Evolutionary conservation across 2,113 vertebrate genomes (phyloP).

Genomic region (Corvus hawaiiensis): DNA sequence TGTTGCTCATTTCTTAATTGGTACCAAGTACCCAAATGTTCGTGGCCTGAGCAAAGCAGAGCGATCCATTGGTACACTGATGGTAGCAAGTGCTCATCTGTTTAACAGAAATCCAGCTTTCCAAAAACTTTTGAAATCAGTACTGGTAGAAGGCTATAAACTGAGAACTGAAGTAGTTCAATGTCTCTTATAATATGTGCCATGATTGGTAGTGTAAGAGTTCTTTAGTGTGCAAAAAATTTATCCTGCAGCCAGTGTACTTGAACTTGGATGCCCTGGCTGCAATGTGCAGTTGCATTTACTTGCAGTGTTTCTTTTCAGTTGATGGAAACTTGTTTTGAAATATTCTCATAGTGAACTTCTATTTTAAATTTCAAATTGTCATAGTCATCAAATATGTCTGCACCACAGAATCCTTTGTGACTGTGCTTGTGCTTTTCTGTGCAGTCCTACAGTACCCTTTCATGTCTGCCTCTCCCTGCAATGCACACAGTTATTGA

Average conservation of each 20-base stretch:
- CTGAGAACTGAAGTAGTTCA: not conserved
- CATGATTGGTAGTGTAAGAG: not conserved
- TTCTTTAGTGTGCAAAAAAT: not conserved
- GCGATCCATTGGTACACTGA: not conserved
- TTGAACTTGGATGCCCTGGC: not conserved
- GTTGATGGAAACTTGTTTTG: not conserved
- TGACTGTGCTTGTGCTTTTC: not conserved
- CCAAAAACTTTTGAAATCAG: not conserved
- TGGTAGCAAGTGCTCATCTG: not conserved
- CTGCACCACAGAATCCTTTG: not conserved
- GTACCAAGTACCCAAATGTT: not conserved
- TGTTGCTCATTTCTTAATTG: not conserved
- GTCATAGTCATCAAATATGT: not conserved
- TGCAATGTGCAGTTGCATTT: not conserved
- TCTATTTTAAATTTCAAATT: not conserved
- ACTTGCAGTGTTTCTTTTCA: not conserved
- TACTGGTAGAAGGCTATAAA: not conserved
- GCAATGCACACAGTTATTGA: not conserved
- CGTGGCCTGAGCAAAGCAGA: not conserved
- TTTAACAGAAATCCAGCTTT: not conserved
- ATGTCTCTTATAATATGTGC: not conserved
- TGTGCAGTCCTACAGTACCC: not conserved
- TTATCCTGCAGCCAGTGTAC: not conserved
- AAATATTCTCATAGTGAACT: not conserved
- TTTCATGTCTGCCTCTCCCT: not conserved